Evolutionary conservation across 2,888 invertebrate genomes (phyloP).

Genomic region (Drosophila acutilabella): DNA sequence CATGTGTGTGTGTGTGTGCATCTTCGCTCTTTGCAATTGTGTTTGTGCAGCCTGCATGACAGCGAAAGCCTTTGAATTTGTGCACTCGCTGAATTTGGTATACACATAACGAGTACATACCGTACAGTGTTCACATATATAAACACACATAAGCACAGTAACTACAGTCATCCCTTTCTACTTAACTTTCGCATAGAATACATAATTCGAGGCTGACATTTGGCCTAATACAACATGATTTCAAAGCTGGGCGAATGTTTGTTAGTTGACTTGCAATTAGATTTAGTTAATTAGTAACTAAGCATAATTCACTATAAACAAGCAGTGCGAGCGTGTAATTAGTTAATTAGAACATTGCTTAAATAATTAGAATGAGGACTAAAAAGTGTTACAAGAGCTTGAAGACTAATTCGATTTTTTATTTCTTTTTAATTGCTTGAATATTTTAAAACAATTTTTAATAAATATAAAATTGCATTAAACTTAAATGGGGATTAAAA

Average conservation of each 20-base stretch:
- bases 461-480: too few species aligned
- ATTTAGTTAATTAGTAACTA: constrained; percentile 67
- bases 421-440: too few species aligned
- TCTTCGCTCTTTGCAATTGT: constrained; percentile 48
- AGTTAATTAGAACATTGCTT: constrained; percentile 20
- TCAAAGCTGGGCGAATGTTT: constrained; percentile 17
- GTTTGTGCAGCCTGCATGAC: constrained; percentile 71
- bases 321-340: constrained; percentile 5
- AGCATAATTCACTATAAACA: constrained; percentile 35
- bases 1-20: constrained; percentile 39
- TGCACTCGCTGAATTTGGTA: constrained; percentile 61
- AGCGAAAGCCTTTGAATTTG: constrained; percentile 66
- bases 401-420: too few species aligned
- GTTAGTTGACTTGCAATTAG: constrained; percentile 50
- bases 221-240: constrained; percentile 30
- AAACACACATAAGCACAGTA: constrained; percentile 6
- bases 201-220: constrained; percentile 36
- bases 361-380: too few species aligned
- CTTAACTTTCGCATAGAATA: constrained; percentile 16
- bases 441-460: too few species aligned
- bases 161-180: not conserved
- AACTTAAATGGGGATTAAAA: too few species aligned
- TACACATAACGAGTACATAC: constrained; percentile 27
- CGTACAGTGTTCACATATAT: constrained; percentile 5
- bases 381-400: too few species aligned